Evolutionary conservation across 2,888 invertebrate species (phyloP).

Genomic region (Euzophera pinguis): DNA sequence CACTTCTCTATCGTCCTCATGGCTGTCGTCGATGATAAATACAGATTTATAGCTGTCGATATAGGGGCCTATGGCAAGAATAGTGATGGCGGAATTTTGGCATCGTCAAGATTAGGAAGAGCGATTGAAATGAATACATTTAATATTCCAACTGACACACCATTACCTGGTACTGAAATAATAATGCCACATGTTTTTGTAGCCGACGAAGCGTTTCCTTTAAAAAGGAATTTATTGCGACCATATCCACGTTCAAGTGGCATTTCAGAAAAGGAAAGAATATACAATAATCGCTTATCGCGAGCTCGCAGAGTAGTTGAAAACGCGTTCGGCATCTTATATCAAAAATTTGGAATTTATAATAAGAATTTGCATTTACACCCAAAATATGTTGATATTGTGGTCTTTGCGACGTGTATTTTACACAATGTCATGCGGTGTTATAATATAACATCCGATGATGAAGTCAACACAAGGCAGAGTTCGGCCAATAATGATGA

Average conservation of each 20-base stretch:
- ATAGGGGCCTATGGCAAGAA: conserved; percentile 1
- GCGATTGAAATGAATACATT: conserved; percentile 12
- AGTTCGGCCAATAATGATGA: conserved; percentile 13
- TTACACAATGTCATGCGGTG: conserved; percentile 13
- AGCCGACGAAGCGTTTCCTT: conserved; percentile 13
- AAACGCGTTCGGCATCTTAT: conserved; percentile 13
- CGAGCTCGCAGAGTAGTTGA: conserved; percentile 7
- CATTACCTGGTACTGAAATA: conserved; percentile 9
- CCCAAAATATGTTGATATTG: conserved; percentile 13
- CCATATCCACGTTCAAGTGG: conserved; percentile 4
- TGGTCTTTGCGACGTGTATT: conserved; percentile 13
- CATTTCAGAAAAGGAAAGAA: background rate
- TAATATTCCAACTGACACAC: conserved; percentile 13
- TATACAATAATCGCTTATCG: background rate
- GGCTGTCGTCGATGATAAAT: background rate
- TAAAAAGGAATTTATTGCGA: conserved; percentile 13
- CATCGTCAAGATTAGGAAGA: conserved; percentile 12
- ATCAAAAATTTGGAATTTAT: background rate
- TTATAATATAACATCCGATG: conserved; percentile 11
- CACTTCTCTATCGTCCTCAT: conserved; percentile 3
- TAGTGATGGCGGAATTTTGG: background rate
- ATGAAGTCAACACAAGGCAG: conserved; percentile 14
- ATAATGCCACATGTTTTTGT: conserved; percentile 13
- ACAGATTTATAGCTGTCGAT: background rate
- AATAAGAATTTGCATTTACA: conserved; percentile 13